Evolutionary conservation across 2,888 invertebrate species (phyloP), one percentile per base, ranked within the genome.

Genomic region (Calameuta filiformis): DNA sequence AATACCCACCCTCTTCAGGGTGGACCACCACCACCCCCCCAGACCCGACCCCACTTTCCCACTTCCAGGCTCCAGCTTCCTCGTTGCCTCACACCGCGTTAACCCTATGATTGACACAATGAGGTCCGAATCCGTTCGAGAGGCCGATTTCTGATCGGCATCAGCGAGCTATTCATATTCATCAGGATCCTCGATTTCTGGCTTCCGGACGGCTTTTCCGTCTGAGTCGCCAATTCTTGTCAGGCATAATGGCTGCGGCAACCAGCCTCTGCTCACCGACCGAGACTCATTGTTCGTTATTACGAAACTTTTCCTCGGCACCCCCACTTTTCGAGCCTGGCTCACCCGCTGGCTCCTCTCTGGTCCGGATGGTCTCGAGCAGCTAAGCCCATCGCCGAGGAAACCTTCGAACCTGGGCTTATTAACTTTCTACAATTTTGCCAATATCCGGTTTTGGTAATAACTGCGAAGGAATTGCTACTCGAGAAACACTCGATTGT

Each of bases 241-340:
- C 56, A 56, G 56, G 23, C 56, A 56, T 2, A 9, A 56, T 23
- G 9, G 9, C 56, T 56, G 23, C 9, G 23, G 56, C 56, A 23
- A 56, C 23, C 56, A 23, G 56, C 23, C 56, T 56, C 56, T 56
- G 56, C 56, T 56, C 56, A 56, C 56, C 56, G 56, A 23, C 23
- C 56, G 23, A 56, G 56, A 78, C 77, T 82, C 82, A 85, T 85
- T 83, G 83, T 81, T 80, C 84, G 83, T 88, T 89, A 87, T 88
- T 86, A 85, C 84, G 75, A 87, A 89, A 88, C 85, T 89, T 89
- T 85, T 81, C 83, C 81, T 33, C 77, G 75, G 77, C 79, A 80
- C 74, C 40, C 74, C 76, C 69, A 31, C 23, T 33, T 33, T 73
- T 33, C 30, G 69, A 40, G 6, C 33, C n/a, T 3, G 15, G 15